phyloP scores from a whole-genome alignment of 2,797 vertebrate genomes.

The Sebastes cheni region DNA sequence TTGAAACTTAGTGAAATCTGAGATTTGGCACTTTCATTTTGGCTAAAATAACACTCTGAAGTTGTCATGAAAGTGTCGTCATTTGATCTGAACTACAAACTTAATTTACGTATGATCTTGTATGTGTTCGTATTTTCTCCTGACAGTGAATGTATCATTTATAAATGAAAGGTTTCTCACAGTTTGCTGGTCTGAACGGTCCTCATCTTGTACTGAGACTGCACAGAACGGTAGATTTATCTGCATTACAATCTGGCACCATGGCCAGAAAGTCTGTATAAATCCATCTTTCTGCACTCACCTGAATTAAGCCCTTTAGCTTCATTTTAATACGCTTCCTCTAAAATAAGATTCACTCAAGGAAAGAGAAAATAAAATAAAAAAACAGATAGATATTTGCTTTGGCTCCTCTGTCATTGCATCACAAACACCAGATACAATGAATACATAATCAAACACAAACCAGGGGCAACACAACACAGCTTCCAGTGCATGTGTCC shows the following conservation, averaged over 20 bases:
- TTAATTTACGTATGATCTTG: neutral
- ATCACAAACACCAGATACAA: constrained; percentile 33
- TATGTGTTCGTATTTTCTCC: neutral
- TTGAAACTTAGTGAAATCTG: neutral
- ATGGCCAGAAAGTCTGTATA: neutral
- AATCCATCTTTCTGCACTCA: neutral
- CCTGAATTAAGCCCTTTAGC: neutral
- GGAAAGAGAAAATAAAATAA: neutral
- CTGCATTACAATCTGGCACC: neutral
- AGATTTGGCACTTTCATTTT: neutral
- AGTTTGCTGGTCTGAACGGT: neutral
- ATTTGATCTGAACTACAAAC: neutral
- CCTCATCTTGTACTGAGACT: neutral
- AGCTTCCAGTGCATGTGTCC: constrained; percentile 54
- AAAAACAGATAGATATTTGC: neutral
- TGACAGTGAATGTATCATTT: neutral
- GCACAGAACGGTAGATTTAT: neutral
- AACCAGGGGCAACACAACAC: constrained; percentile 43
- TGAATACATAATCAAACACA: constrained; percentile 52
- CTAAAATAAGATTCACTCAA: neutral
- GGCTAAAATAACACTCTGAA: neutral
- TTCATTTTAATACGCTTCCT: neutral
- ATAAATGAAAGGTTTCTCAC: neutral
- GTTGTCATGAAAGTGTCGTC: neutral
- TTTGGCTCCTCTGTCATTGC: neutral